These are phyloP conservation scores for Thera obeliscata DNA, from an alignment of 2,888 invertebrate genomes.

Conservation along the genomic window DNA sequence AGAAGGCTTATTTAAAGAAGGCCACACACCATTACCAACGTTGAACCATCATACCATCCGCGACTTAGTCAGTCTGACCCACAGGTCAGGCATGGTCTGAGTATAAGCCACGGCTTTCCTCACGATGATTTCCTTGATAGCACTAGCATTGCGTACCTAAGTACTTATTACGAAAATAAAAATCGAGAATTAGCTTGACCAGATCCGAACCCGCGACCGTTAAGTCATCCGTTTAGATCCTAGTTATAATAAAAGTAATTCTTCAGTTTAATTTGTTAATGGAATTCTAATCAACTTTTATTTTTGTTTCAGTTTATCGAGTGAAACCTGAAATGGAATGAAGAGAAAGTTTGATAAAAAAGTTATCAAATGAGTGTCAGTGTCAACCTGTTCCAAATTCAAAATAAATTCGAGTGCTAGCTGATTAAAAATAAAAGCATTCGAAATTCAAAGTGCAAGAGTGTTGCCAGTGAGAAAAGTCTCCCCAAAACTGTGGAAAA, in stretches of 20 bases:
- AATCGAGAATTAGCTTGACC: too few species aligned
- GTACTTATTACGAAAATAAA: too few species aligned
- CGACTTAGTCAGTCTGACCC: too few species aligned
- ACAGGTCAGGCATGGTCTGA: too few species aligned
- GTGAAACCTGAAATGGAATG: conserved; percentile 9
- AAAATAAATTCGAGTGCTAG: conserved; percentile 3
- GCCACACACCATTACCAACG: too few species aligned
- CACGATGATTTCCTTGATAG: too few species aligned
- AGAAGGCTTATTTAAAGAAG: too few species aligned
- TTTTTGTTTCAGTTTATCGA: conserved; percentile 34
- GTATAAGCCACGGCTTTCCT: too few species aligned
- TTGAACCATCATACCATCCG: too few species aligned
- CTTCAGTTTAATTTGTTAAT: not conserved
- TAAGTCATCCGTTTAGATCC: not conserved
- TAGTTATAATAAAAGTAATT: not conserved
- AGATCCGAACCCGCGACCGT: too few species aligned
- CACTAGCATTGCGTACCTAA: too few species aligned
- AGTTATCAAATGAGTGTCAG: not conserved
- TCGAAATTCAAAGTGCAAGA: conserved; percentile 13
- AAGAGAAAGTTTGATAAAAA: conserved; percentile 18
- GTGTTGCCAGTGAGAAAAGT: conserved; percentile 19
- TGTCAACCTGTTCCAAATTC: conserved; percentile 11
- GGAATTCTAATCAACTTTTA: conserved; percentile 9
- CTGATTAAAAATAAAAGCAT: conserved; percentile 9
- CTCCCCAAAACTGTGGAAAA: conserved; percentile 23